Conservation (phyloP, 2,113 vertebrate genomes). For the Microcebus tavaratra region DNA sequence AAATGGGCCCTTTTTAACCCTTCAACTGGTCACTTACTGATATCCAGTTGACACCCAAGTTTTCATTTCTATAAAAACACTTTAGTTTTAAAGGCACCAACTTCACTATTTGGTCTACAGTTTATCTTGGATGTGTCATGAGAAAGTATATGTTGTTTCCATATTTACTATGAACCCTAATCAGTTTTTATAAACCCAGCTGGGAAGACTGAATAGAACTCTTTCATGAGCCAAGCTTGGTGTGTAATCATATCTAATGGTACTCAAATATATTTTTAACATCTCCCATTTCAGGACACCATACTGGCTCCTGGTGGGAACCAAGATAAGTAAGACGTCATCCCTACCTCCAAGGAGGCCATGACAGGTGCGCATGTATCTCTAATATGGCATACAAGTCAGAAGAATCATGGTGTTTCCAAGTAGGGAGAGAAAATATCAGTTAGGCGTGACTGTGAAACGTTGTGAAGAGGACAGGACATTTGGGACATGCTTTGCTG, state of each 20-base stretch:
- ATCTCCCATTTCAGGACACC: neutral
- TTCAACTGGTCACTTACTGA: neutral
- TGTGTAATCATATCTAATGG: neutral
- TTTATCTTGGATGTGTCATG: neutral
- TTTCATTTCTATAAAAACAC: slow-evolving; percentile 26
- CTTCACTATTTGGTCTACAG: neutral
- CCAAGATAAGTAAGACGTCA: neutral
- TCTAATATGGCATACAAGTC: neutral
- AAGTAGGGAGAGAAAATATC: neutral
- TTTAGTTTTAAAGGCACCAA: slow-evolving; percentile 27
- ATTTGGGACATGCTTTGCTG: neutral
- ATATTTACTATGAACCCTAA: neutral
- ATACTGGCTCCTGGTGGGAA: neutral
- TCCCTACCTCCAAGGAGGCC: neutral
- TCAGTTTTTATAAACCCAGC: neutral
- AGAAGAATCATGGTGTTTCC: neutral
- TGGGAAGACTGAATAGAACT: neutral
- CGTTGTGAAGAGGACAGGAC: neutral
- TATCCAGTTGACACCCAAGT: neutral
- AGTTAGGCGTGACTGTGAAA: neutral
- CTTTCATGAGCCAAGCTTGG: neutral
- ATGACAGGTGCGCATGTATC: neutral
- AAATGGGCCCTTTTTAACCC: neutral
- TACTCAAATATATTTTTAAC: neutral
- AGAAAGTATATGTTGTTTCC: neutral